These are phyloP conservation scores for Zoanthus sociatus DNA, from an alignment of 92 coral and sea anemone species.

Conservation along the genomic window DNA sequence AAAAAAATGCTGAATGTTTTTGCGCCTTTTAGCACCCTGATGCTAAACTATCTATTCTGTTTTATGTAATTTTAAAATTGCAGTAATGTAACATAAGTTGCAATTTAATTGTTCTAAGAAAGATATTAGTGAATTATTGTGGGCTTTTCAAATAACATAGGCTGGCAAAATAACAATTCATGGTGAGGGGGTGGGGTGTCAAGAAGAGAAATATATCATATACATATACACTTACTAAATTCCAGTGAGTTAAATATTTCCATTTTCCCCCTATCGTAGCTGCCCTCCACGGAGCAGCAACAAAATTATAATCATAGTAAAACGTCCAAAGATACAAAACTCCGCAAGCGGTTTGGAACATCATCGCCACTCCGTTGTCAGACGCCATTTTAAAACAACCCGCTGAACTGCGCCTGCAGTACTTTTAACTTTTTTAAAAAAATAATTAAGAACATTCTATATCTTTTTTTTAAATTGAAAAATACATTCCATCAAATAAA, in stretches of 20 bases:
- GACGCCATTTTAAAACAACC: slow-evolving; percentile 12
- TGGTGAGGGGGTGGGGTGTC: too few species aligned
- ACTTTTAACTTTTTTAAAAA: not conserved
- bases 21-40: too few species aligned
- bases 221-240: not conserved
- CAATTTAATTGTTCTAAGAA: too few species aligned
- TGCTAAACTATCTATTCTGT: too few species aligned
- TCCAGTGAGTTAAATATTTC: slow-evolving; percentile 40
- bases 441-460: too few species aligned
- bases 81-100: too few species aligned
- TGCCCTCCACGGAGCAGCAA: slow-evolving; percentile 26
- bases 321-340: slow-evolving; percentile 6
- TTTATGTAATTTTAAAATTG: too few species aligned
- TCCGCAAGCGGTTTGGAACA: slow-evolving; percentile 18
- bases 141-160: too few species aligned
- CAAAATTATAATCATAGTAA: slow-evolving; percentile 25
- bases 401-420: slow-evolving; percentile 15
- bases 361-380: not conserved
- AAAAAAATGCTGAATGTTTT: too few species aligned
- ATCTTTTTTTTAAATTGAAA: too few species aligned
- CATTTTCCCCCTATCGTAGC: slow-evolving; percentile 27
- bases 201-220: not conserved
- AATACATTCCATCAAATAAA: not conserved
- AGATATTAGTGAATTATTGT: too few species aligned
- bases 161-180: too few species aligned